phyloP scores from a whole-genome alignment of 2,888 invertebrate species.

The Diadromus collaris region DNA sequence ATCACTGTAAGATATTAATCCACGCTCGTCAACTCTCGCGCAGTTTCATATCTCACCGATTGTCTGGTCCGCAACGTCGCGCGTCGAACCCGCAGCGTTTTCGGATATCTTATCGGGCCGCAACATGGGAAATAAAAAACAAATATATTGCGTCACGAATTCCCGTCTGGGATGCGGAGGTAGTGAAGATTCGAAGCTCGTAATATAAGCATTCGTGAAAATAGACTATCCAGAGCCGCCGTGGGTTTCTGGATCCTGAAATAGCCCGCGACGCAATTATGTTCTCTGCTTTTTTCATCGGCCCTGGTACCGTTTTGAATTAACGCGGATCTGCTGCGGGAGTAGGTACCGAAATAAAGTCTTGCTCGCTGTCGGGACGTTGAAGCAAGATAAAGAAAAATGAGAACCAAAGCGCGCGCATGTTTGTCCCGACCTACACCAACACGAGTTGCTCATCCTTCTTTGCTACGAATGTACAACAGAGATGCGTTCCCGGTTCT shows the following conservation, averaged over 20 bases:
- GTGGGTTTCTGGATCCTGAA: not conserved
- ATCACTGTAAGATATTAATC: not conserved
- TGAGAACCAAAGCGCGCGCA: conserved; percentile 28
- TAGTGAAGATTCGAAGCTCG: conserved; percentile 7
- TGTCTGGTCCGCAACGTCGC: conserved; percentile 4
- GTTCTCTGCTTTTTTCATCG: not conserved
- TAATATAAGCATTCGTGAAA: conserved; percentile 8
- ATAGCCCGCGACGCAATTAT: conserved; percentile 13
- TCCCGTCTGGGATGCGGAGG: not conserved
- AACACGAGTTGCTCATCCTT: conserved; percentile 30
- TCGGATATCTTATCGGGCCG: conserved; percentile 33
- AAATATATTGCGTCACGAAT: conserved; percentile 1
- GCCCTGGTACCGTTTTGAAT: not conserved
- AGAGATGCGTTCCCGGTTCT: no score
- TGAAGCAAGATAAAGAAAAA: conserved; percentile 25
- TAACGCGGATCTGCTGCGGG: not conserved
- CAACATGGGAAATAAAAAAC: conserved; percentile 30
- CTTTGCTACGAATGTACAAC: not conserved
- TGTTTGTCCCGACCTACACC: conserved; percentile 56
- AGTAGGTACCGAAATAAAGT: not conserved
- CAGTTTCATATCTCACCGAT: conserved; percentile 5
- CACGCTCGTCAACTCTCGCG: conserved; percentile 1
- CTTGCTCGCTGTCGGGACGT: not conserved
- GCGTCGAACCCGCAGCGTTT: conserved; percentile 3
- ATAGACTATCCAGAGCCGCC: conserved; percentile 11